A percentile compares a stretch with the other conserved stretches of the same genome.
Conservation (phyloP, 2,888 invertebrate species). For the Epinotia nisella region DNA sequence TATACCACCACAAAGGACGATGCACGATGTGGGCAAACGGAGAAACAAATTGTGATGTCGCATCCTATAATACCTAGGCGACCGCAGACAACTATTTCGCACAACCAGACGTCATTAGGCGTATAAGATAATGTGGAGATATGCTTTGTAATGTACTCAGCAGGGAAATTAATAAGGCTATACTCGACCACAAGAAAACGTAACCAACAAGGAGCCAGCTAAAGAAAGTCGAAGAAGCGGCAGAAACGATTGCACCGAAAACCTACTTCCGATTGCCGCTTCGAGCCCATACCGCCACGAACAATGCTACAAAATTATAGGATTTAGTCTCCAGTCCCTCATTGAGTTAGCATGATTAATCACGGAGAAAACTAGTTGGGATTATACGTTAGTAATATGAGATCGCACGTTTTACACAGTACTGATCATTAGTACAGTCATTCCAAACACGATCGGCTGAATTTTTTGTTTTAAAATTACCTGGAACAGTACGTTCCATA, state of each 20-base stretch:
- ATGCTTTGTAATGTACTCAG: constrained; percentile 22
- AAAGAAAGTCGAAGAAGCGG: constrained; percentile 64
- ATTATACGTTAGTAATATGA: constrained; percentile 70
- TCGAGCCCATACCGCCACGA: constrained; percentile 64
- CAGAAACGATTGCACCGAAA: constrained; percentile 74
- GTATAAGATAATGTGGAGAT: constrained; percentile 25
- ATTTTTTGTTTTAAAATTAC: constrained; percentile 64
- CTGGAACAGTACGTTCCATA: constrained; percentile 58
- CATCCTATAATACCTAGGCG: constrained; percentile 63
- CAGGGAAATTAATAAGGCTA: constrained; percentile 24
- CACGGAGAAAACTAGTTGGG: constrained; percentile 73
- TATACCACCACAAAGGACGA: constrained; percentile 65
- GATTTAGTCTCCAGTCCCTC: constrained; percentile 72
- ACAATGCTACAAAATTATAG: constrained; percentile 80
- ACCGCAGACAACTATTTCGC: constrained; percentile 59
- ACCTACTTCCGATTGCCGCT: constrained; percentile 74
- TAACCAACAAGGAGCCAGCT: constrained; percentile 33
- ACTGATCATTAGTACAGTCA: constrained; percentile 67
- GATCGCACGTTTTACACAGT: constrained; percentile 71
- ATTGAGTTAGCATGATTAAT: constrained; percentile 80
- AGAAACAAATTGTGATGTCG: constrained; percentile 74
- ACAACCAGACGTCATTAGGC: constrained; percentile 28
- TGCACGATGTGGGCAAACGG: constrained; percentile 67
- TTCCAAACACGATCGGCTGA: constrained; percentile 65
- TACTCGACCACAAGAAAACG: constrained; percentile 16